A percentile compares a stretch with the other conserved stretches of the same genome.
Conservation (phyloP, 2,888 invertebrate species). For the Archips crataeganus region DNA sequence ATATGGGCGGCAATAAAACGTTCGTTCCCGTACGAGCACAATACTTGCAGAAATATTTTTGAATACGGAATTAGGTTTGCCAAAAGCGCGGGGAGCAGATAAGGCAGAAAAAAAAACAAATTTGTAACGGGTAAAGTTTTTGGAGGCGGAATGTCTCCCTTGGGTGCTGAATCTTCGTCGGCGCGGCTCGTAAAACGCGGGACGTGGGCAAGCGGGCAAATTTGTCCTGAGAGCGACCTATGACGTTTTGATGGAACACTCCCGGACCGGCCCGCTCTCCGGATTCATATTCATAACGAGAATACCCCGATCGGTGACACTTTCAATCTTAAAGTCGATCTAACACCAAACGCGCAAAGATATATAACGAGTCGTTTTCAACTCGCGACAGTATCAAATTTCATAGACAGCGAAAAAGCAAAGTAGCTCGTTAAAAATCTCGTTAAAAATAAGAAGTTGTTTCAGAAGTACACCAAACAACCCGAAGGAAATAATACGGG, state of each 20-base stretch:
- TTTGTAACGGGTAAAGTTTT: conserved; percentile 86
- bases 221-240: conserved; percentile 85
- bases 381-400: conserved; percentile 14
- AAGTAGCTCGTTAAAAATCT: conserved; percentile 54
- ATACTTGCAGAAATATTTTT: conserved; percentile 86
- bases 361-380: conserved; percentile 2
- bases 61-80: conserved; percentile 86
- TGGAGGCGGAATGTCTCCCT: conserved; percentile 85
- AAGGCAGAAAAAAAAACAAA: conserved; percentile 85
- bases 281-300: conserved; percentile 84
- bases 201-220: conserved; percentile 85
- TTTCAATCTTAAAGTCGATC: conserved; percentile 65
- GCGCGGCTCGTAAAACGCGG: conserved; percentile 84
- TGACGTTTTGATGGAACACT: conserved; percentile 85
- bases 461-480: conserved; percentile 48
- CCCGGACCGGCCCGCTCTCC: conserved; percentile 79
- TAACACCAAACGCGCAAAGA: conserved; percentile 49
- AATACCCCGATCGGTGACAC: conserved; percentile 68
- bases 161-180: conserved; percentile 86
- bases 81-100: conserved; percentile 85
- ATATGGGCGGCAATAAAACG: conserved; percentile 84
- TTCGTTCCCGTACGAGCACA: conserved; percentile 82
- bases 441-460: conserved; percentile 65
- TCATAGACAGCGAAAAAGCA: conserved; percentile 22
- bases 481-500: conserved; percentile 56